These are phyloP conservation scores for Corythoichthys haematopterus DNA, from an alignment of 2,113 vertebrate genomes.

Conservation along the genomic window DNA sequence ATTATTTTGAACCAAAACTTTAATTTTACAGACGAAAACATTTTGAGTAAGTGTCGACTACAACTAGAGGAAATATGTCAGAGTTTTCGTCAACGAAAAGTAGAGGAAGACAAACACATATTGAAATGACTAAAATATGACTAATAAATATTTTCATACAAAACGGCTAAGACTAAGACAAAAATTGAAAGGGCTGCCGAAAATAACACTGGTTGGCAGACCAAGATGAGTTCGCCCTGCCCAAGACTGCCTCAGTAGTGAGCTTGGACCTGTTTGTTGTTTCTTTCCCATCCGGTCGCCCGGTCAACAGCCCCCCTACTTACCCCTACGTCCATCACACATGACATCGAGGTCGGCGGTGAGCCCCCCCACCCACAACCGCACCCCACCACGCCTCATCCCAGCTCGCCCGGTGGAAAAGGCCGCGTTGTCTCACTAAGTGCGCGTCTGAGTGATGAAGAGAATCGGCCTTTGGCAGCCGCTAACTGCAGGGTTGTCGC, in stretches of 20 bases:
- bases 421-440: slow-evolving; percentile 72
- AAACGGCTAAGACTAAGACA: too few species aligned
- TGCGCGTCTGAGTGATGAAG: slow-evolving; percentile 72
- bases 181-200: too few species aligned
- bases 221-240: slow-evolving; percentile 2
- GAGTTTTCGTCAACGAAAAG: too few species aligned
- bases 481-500: slow-evolving; percentile 70
- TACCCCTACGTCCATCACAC: slow-evolving; percentile 62
- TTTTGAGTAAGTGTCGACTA: too few species aligned
- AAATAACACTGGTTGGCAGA: too few species aligned
- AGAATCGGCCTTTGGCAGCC: slow-evolving; percentile 70
- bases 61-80: too few species aligned
- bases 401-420: slow-evolving; percentile 54
- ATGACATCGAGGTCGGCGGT: slow-evolving; percentile 64
- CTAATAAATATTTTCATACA: too few species aligned
- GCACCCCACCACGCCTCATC: slow-evolving; percentile 12
- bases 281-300: slow-evolving; percentile 21
- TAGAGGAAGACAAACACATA: too few species aligned
- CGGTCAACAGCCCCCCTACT: slow-evolving; percentile 53
- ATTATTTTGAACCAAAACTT: too few species aligned
- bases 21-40: too few species aligned
- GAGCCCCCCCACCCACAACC: slow-evolving; percentile 10
- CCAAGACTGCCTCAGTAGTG: background rate
- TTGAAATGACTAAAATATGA: too few species aligned
- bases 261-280: background rate